Evolutionary conservation across 2,113 vertebrate species (phyloP).

Genomic region (Ptilonorhynchus violaceus): DNA sequence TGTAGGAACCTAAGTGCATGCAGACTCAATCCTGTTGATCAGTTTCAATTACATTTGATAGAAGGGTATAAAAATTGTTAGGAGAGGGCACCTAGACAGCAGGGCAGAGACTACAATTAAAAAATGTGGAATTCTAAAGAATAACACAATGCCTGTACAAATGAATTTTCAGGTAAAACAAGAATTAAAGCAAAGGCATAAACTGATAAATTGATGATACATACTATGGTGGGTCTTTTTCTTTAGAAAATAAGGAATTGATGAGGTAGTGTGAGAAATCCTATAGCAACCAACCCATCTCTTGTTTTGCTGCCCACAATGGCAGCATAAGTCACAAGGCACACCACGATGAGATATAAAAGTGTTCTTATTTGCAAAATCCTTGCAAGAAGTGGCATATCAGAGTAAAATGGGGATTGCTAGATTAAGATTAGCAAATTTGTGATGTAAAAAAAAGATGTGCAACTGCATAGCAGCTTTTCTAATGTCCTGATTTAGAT

Average conservation of each 20-base stretch:
- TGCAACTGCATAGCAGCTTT: not conserved
- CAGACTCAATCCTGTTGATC: not conserved
- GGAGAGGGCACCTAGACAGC: not conserved
- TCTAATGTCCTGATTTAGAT: not conserved
- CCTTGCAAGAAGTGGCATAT: not conserved
- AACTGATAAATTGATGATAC: not conserved
- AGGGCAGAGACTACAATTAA: not conserved
- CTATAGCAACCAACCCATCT: not conserved
- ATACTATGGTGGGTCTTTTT: not conserved
- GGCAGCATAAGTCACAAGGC: not conserved
- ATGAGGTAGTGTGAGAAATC: not conserved
- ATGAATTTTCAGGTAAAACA: not conserved
- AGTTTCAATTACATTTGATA: slow-evolving; percentile 12
- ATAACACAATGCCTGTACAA: not conserved
- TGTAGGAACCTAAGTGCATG: not conserved
- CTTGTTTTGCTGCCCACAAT: not conserved
- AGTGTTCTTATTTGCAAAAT: not conserved
- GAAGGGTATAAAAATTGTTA: not conserved
- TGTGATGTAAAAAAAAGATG: not conserved
- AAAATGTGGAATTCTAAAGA: not conserved
- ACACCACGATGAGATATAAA: not conserved
- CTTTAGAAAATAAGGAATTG: not conserved
- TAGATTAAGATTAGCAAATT: not conserved
- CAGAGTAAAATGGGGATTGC: not conserved
- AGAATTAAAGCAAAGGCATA: not conserved